These are phyloP conservation scores for Ostrea edulis DNA, from an alignment of 1,140 invertebrate species.

Conservation along the genomic window DNA sequence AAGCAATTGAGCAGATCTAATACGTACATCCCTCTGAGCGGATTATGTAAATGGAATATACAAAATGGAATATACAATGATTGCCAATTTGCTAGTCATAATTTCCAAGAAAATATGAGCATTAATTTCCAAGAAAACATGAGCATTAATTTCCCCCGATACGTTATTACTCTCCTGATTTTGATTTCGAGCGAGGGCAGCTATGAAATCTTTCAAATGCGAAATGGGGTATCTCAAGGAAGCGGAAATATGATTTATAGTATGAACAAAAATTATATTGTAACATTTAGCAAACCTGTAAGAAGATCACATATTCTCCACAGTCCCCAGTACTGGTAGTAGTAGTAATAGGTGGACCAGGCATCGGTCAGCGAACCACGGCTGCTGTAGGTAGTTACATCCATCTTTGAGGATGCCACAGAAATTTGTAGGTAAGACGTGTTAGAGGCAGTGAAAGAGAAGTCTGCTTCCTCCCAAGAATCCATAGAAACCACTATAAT, in stretches of 20 bases:
- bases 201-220: background rate
- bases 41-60: background rate
- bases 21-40: background rate
- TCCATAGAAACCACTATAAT: slow-evolving; percentile 57
- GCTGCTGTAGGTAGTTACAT: slow-evolving; percentile 15
- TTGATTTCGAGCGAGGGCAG: background rate
- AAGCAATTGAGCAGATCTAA: background rate
- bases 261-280: no score
- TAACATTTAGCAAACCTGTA: slow-evolving; percentile 41
- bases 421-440: slow-evolving; percentile 30
- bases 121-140: background rate
- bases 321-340: slow-evolving; percentile 49
- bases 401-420: slow-evolving; percentile 29
- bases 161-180: background rate
- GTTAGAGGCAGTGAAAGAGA: slow-evolving; percentile 43
- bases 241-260: background rate
- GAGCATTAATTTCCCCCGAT: background rate
- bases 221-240: background rate
- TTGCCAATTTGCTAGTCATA: background rate
- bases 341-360: slow-evolving; percentile 40
- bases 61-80: background rate
- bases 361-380: background rate
- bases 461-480: slow-evolving; percentile 53
- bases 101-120: background rate
- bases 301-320: slow-evolving; percentile 58